These are phyloP conservation scores for Lycia hirtaria DNA, from an alignment of 2,888 invertebrate genomes.

Conservation along the genomic window DNA sequence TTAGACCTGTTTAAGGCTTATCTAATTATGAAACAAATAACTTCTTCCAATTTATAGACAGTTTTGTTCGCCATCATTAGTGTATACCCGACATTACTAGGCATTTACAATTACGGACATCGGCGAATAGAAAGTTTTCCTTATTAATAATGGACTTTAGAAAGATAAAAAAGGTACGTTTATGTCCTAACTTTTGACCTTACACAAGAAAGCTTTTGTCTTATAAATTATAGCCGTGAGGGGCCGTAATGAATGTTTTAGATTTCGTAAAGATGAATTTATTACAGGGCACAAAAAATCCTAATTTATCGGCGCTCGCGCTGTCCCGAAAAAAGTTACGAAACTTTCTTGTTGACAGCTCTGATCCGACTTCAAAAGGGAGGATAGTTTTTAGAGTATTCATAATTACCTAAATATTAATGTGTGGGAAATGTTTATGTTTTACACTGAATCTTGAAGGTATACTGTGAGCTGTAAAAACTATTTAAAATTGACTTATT, in stretches of 20 bases:
- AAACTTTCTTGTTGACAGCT: neutral
- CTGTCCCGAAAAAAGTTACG: neutral
- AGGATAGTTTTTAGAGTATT: too few species aligned
- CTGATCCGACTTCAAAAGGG: too few species aligned
- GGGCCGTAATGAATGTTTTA: constrained; percentile 36
- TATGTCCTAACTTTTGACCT: constrained; percentile 36
- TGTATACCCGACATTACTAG: too few species aligned
- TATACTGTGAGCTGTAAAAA: too few species aligned
- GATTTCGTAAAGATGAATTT: constrained; percentile 27
- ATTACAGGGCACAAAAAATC: constrained; percentile 16
- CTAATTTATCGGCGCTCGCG: neutral
- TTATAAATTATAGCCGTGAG: constrained; percentile 34
- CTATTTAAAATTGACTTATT: too few species aligned
- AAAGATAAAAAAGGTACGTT: constrained; percentile 38
- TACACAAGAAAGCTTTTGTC: constrained; percentile 39
- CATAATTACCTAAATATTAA: too few species aligned
- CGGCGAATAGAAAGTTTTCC: constrained; percentile 32
- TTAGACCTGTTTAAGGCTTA: too few species aligned
- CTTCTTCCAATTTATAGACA: too few species aligned
- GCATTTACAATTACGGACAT: constrained; percentile 33
- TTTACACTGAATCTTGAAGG: too few species aligned
- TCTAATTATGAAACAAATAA: too few species aligned
- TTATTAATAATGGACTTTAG: constrained; percentile 38
- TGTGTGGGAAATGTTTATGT: too few species aligned
- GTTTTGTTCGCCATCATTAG: too few species aligned